Percentiles rank a stretch among this genome's conserved stretches.
These are phyloP conservation scores for Drosophila paracracens DNA, from an alignment of 2,888 invertebrate genomes.

Conservation along the genomic window DNA sequence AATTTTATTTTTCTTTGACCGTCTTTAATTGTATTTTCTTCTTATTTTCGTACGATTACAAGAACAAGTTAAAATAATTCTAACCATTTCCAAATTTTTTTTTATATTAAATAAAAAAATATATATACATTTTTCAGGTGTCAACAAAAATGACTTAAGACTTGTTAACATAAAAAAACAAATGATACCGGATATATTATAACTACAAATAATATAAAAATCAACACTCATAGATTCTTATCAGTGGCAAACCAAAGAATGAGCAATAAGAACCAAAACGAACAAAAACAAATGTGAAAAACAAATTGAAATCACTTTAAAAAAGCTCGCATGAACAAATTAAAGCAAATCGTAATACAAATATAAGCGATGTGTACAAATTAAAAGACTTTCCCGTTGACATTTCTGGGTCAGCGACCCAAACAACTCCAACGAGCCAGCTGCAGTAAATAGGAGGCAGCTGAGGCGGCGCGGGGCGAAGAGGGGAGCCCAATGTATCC, in stretches of 20 bases:
- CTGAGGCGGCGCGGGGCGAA: constrained; percentile 7
- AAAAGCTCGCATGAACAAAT: constrained; percentile 7
- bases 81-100: background rate
- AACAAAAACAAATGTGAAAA: background rate
- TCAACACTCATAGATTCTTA: background rate
- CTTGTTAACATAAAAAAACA: background rate
- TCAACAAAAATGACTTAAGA: background rate
- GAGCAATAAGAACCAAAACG: background rate
- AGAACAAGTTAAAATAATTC: background rate
- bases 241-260: background rate
- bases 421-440: constrained; percentile 61
- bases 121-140: background rate
- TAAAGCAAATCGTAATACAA: constrained; percentile 22
- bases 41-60: background rate
- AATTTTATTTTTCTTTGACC: background rate
- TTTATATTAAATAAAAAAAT: background rate
- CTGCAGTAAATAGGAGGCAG: constrained; percentile 13
- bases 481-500: constrained; percentile 11
- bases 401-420: constrained; percentile 85
- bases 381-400: constrained; percentile 82
- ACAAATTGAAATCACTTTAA: constrained; percentile 36
- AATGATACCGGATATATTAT: background rate
- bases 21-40: background rate
- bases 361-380: constrained; percentile 42
- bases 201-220: background rate